phyloP scores from a whole-genome alignment of 2,888 invertebrate genomes.

The Bhutanitis thaidina region DNA sequence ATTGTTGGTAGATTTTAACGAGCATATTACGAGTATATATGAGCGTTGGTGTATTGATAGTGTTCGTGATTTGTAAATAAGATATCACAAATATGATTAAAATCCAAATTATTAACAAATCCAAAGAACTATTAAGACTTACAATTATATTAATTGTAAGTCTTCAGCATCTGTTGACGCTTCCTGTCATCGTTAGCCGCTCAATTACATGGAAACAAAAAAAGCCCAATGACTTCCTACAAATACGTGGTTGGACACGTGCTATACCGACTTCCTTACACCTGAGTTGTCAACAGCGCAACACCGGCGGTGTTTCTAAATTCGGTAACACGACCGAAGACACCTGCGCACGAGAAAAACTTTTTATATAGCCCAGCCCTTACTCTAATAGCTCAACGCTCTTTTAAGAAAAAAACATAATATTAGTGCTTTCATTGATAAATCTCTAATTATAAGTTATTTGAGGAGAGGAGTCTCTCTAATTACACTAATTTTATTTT shows the following conservation, averaged over 20 bases:
- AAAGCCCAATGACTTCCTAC: conserved; percentile 32
- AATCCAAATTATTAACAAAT: too few species aligned
- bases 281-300: conserved; percentile 11
- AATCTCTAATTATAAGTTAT: too few species aligned
- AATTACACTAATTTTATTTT: too few species aligned
- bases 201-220: conserved; percentile 37
- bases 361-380: neutral
- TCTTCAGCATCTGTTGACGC: conserved; percentile 37
- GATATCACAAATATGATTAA: too few species aligned
- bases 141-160: conserved; percentile 21
- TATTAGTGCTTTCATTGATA: too few species aligned
- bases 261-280: conserved; percentile 9
- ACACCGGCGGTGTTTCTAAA: conserved; percentile 4
- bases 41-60: too few species aligned
- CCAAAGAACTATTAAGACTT: neutral
- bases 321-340: neutral
- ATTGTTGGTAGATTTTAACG: conserved; percentile 44
- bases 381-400: too few species aligned
- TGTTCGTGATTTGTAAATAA: too few species aligned
- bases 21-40: conserved; percentile 16
- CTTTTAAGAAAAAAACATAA: too few species aligned
- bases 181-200: conserved; percentile 31
- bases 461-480: too few species aligned
- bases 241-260: conserved; percentile 11
- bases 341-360: neutral